These are phyloP conservation scores for Andrena marginata DNA, from an alignment of 2,888 invertebrate genomes.

Conservation along the genomic window DNA sequence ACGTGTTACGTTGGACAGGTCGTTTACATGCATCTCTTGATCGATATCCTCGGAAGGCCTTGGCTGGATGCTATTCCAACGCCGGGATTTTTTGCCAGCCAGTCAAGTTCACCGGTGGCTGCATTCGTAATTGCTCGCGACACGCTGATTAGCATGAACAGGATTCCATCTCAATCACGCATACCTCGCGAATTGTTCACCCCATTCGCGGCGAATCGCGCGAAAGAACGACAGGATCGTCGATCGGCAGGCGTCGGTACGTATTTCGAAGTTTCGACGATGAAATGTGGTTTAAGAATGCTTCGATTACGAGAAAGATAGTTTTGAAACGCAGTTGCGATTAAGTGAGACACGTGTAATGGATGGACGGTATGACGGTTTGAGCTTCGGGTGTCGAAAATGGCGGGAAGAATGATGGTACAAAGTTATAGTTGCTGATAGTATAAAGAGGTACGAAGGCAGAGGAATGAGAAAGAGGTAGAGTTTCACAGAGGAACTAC, in stretches of 20 bases:
- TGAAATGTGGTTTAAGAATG: not conserved
- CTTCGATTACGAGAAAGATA: too few relatives aligned
- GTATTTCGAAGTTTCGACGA: not conserved
- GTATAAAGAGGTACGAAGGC: slow-evolving; percentile 32
- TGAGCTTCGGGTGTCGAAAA: not conserved
- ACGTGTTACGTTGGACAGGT: slow-evolving; percentile 31
- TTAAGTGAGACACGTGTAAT: not conserved
- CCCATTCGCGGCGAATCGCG: not conserved
- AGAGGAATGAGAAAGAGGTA: slow-evolving; percentile 56
- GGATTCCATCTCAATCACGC: slow-evolving; percentile 31
- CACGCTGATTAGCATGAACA: slow-evolving; percentile 35
- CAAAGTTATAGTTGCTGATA: not conserved
- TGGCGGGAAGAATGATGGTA: not conserved
- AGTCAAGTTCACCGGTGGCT: slow-evolving; percentile 50
- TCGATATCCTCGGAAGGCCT: slow-evolving; percentile 50
- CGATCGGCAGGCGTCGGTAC: not conserved
- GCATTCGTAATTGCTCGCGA: slow-evolving; percentile 24
- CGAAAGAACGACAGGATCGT: too few relatives aligned
- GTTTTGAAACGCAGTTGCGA: slow-evolving; percentile 4
- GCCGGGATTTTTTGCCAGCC: slow-evolving; percentile 15
- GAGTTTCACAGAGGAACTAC: slow-evolving; percentile 50
- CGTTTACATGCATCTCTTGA: slow-evolving; percentile 40
- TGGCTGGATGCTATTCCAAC: slow-evolving; percentile 30
- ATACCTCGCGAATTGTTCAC: slow-evolving; percentile 34
- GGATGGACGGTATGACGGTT: not conserved